A percentile compares a stretch with the other conserved stretches of the same genome.
phyloP scores from a whole-genome alignment of 2,888 invertebrate species.

The Lochmaea capreae region DNA sequence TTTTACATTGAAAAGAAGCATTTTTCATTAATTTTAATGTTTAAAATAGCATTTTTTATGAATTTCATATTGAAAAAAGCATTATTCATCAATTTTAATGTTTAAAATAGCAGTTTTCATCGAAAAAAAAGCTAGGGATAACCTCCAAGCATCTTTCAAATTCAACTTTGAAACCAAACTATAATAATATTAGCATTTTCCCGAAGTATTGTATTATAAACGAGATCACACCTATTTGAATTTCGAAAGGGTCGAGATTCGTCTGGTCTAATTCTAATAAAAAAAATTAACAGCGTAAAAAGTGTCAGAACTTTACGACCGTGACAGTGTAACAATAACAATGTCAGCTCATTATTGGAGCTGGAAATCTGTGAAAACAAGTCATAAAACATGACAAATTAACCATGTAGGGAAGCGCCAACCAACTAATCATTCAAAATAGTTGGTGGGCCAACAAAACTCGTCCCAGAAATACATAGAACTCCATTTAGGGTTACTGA shows the following conservation, averaged over 20 bases:
- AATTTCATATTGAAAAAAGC: no score
- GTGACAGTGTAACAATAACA: constrained; percentile 30
- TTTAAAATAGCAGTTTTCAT: no score
- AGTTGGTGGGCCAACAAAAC: constrained; percentile 1
- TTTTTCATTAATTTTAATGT: no score
- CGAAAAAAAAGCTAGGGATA: no score
- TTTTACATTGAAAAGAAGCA: no score
- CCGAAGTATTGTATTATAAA: not conserved
- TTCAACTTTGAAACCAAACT: no score
- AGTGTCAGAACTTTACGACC: constrained; percentile 26
- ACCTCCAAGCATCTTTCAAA: no score
- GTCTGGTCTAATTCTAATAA: not conserved
- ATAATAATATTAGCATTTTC: no score
- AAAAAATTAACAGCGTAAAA: constrained; percentile 16
- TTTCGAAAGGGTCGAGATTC: not conserved
- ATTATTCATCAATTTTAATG: no score
- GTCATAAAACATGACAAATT: constrained; percentile 38
- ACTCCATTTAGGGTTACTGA: no score
- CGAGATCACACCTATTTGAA: not conserved
- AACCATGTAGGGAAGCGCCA: constrained; percentile 35
- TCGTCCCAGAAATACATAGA: no score
- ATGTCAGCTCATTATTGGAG: constrained; percentile 32
- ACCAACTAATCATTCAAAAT: constrained; percentile 23
- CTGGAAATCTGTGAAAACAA: constrained; percentile 38
- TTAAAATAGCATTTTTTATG: no score